Conservation (phyloP, 2,888 invertebrate genomes). For the Ischnus inquisitorius region DNA sequence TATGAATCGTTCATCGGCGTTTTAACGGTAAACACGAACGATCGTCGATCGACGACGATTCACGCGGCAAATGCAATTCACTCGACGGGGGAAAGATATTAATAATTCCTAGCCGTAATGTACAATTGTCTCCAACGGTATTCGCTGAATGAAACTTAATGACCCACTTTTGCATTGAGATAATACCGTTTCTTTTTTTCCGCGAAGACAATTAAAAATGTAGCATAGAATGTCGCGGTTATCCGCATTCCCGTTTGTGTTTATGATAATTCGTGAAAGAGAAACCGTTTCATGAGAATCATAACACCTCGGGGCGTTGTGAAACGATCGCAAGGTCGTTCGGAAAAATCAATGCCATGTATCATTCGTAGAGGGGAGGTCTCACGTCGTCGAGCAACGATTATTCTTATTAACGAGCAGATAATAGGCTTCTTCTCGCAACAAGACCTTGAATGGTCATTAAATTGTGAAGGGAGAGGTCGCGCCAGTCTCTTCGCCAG, state of each 20-base stretch:
- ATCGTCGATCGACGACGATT: no score
- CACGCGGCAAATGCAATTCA: no score
- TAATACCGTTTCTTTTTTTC: neutral
- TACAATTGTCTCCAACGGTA: no score
- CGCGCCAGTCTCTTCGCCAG: constrained; percentile 1
- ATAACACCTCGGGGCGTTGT: constrained; percentile 15
- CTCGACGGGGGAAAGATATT: no score
- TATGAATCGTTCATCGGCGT: neutral
- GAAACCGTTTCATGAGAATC: constrained; percentile 3
- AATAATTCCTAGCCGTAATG: no score
- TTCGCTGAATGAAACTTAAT: no score
- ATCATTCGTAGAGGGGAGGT: constrained; percentile 2
- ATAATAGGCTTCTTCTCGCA: constrained; percentile 59
- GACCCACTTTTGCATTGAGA: neutral
- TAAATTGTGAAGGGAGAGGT: constrained; percentile 53
- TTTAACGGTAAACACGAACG: no score
- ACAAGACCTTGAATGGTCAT: constrained; percentile 56
- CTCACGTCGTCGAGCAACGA: constrained; percentile 10
- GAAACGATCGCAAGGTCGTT: constrained; percentile 5
- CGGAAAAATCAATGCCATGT: constrained; percentile 27
- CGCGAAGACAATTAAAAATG: neutral
- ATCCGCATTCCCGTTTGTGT: constrained; percentile 36
- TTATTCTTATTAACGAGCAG: constrained; percentile 62
- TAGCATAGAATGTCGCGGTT: neutral
- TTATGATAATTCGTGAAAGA: constrained; percentile 1